Evolutionary conservation across 2,888 invertebrate species (phyloP), one percentile per base, ranked within the genome.

Genomic region (Bhutanitis thaidina): DNA sequence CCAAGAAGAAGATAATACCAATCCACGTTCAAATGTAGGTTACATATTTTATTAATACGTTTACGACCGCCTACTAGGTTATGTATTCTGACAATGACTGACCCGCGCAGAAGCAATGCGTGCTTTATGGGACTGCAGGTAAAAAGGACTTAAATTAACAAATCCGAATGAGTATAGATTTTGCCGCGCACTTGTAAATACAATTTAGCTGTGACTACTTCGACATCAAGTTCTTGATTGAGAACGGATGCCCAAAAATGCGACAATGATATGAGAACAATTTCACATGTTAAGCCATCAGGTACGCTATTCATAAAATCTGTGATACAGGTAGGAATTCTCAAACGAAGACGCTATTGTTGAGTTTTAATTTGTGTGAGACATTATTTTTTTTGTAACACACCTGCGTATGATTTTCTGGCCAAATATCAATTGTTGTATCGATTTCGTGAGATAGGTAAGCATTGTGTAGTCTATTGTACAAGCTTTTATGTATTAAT

Each of bases 91-190:
- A 79, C 80, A 82, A 79, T 79, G 74, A 77, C 59, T 59, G 57
- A 41, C 66, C 57, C 79, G 82, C 87, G 85, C 88, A 87, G 80
- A 69, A 70, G 80, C 77, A 74, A 62, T 78, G 62, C 62, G 59
- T 52, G 58, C 56, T 56, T 60, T 59, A 56, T 56, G 51, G 13
- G 55, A 44, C 45, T 50, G 55, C 67, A 68, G 67, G 69, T 69
- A 62, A 56, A 60, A 64, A 62, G 61, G 60, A 53, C 58, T 56
- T 61, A 56, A 52, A 59, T 53, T 50, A 47, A 57, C 53, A 41
- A 56, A 49, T 50, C 37, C 13, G 48, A 45, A 37, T 36, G 49
- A 43, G 60, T 71, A 73, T 69, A 63, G 71, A 71, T 72, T 74
- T 71, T 65, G 53, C 62, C 52, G 54, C 51, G 52, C 43, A 52